A percentile compares a stretch with the other conserved stretches of the same genome.
Conservation (phyloP, 1,140 invertebrate genomes). For the Phortica variegata region DNA sequence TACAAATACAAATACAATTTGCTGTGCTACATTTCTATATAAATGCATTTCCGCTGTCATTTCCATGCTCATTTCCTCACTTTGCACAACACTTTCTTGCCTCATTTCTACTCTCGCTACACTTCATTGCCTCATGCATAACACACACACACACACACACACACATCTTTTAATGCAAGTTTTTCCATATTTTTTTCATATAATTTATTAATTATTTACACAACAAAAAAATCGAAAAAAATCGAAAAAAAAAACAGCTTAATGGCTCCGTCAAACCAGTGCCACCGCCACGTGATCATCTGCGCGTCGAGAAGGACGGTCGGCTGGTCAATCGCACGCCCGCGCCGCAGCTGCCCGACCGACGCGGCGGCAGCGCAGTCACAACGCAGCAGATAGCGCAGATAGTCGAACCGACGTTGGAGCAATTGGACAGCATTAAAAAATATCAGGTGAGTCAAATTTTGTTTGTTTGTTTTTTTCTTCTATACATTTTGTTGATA, state of each 20-base stretch:
- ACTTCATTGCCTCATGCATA: too few species aligned
- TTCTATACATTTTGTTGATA: too few species aligned
- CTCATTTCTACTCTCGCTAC: too few species aligned
- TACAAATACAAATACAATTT: too few species aligned
- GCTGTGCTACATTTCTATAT: too few species aligned
- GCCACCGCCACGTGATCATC: constrained; percentile 73
- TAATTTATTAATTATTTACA: too few species aligned
- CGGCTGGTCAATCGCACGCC: constrained; percentile 66
- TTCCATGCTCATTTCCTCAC: too few species aligned
- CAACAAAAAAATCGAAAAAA: background rate
- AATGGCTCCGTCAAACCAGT: constrained; percentile 64
- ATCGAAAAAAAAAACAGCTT: constrained; percentile 23
- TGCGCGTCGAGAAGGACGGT: constrained; percentile 64
- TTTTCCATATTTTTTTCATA: too few species aligned
- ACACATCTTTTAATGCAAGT: too few species aligned
- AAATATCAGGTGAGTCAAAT: constrained; percentile 79
- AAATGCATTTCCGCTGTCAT: too few species aligned
- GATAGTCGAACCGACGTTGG: constrained; percentile 69
- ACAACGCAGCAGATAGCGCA: constrained; percentile 58
- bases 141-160: background rate
- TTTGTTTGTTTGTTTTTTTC: too few species aligned
- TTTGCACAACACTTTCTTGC: too few species aligned
- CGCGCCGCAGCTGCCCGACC: constrained; percentile 70
- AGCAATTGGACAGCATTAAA: constrained; percentile 85
- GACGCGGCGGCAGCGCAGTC: constrained; percentile 54